Evolutionary conservation across 2,797 vertebrate species (phyloP).

Genomic region (Oreochromis grahami): DNA sequence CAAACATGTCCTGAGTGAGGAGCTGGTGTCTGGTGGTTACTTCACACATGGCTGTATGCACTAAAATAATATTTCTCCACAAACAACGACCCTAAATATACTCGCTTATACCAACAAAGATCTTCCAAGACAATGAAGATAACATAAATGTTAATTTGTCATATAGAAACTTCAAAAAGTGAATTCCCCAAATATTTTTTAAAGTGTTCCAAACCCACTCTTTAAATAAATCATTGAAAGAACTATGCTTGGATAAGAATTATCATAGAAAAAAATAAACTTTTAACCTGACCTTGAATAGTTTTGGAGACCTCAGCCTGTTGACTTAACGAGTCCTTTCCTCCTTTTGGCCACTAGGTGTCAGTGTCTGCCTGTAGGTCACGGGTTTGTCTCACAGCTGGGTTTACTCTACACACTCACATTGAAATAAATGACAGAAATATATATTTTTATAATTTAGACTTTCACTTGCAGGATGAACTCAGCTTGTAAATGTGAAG

Average conservation of each 20-base stretch:
- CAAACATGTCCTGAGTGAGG: neutral
- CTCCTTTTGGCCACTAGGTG: slow-evolving; percentile 26
- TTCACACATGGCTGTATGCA: neutral
- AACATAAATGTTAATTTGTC: neutral
- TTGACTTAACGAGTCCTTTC: neutral
- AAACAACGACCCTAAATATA: neutral
- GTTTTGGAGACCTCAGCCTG: neutral
- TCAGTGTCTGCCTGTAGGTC: neutral
- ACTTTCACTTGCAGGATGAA: neutral
- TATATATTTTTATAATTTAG: neutral
- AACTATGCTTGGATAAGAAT: neutral
- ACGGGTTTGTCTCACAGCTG: neutral
- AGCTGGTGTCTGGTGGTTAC: neutral
- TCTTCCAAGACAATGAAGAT: neutral
- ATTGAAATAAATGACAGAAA: neutral
- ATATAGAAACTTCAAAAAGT: neutral
- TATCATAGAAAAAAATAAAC: neutral
- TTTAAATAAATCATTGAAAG: fast-evolving
- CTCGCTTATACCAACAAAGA: neutral
- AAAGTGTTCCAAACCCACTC: neutral
- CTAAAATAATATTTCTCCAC: neutral
- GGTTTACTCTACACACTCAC: neutral
- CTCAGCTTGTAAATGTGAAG: neutral
- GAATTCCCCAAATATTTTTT: neutral
- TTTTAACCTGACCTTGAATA: neutral